Evolutionary conservation across 2,797 vertebrate species (phyloP).

Genomic region (Etheostoma nigrum): DNA sequence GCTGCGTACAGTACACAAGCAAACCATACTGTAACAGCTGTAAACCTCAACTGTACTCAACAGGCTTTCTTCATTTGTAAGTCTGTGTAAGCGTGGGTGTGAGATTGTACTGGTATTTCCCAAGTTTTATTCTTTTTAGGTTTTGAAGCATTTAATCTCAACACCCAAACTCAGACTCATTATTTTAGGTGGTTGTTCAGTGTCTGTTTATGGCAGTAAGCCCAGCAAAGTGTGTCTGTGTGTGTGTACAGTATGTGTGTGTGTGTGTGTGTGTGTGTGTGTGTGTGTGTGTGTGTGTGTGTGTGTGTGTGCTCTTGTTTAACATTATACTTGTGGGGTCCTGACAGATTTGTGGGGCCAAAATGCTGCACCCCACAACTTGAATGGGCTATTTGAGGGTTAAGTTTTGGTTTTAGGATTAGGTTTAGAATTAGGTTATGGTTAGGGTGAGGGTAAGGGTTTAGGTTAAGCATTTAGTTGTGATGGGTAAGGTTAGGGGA

Average conservation of each 20-base stretch:
- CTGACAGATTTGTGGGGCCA: too few species aligned
- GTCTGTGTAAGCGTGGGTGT: neutral
- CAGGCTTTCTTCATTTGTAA: neutral
- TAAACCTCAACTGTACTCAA: neutral
- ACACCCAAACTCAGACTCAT: neutral
- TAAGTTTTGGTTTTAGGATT: too few species aligned
- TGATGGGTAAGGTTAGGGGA: too few species aligned
- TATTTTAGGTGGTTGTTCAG: slow-evolving; percentile 9
- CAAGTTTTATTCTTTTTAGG: slow-evolving; percentile 5
- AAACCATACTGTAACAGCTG: slow-evolving; percentile 5
- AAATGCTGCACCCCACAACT: too few species aligned
- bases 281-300: slow-evolving; percentile 18
- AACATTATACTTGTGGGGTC: too few species aligned
- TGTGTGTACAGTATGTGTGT: slow-evolving; percentile 22
- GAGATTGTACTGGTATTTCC: neutral
- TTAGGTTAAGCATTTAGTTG: too few species aligned
- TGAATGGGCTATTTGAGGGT: too few species aligned
- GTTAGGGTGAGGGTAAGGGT: too few species aligned
- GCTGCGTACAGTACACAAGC: neutral
- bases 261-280: slow-evolving; percentile 16
- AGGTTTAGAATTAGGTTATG: too few species aligned
- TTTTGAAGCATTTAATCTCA: slow-evolving; percentile 8
- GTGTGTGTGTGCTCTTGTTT: neutral
- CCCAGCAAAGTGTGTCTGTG: slow-evolving; percentile 11
- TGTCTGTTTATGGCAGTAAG: slow-evolving; percentile 14